Base-by-base conservation (phyloP, 2,113 vertebrate species). In the Prunella himalayana region DNA sequence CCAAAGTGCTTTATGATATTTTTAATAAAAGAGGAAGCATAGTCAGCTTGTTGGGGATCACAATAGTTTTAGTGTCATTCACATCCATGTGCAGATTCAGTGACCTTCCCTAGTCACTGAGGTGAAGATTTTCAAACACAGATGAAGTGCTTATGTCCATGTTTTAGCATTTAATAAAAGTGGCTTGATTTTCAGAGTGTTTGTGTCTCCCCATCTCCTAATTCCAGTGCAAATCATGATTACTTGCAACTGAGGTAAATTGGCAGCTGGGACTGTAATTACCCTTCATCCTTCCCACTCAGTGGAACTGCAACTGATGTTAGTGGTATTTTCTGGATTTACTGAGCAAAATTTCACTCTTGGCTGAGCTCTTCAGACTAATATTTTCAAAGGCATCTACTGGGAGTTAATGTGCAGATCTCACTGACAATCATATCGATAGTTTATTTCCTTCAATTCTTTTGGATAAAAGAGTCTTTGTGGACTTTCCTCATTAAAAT, bases 231-330 rank as follows among this genome's bases (percentile, higher is more conserved):
- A 94, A 87, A 92, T 95, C 73, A 79, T 77, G 61, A 84, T 91
- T 89, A 57, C 66, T 90, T 90, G 63, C 30, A 85, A 89, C 61
- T 0, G 6, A 95, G 50, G 70, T 94, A 84, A 92, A 82, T 82
- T 95, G 81, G 75, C 94, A 95, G 65, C 75, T 85, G 84, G 49
- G 27, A 35, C 73, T 85, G 37, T 87, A 94, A 94, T 92, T 89
- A 78, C 37, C 22, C 57, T 84, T 92, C 75, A 80, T 93, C 54
- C 60, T 94, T 85, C 53, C 80, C 72, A 61, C 60, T 86, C 91
- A 61, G 37, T 77, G 44, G 64, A 63, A 63, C 41, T 89, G 61
- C 82, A 70, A 41, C 57, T 92, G 78, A 76, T 5, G 2, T 64
- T 82, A 69, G 53, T 80, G 81, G 50, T 60, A 31, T 65, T 89